phyloP scores from a whole-genome alignment of 2,113 vertebrate genomes.

The Stomatorhinus ivindoensis region DNA sequence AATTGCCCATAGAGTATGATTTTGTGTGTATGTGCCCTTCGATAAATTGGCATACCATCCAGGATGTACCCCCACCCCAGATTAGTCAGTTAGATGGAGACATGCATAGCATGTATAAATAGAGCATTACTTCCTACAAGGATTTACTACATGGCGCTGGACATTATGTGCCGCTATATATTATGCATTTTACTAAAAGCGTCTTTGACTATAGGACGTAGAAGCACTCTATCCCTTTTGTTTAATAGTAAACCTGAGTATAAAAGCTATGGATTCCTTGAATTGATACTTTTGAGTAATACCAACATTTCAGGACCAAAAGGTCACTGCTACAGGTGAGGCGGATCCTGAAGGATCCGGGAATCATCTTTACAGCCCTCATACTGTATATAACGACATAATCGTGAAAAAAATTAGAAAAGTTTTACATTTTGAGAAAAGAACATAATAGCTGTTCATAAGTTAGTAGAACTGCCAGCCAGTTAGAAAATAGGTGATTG shows the following conservation, averaged over 20 bases:
- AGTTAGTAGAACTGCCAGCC: neutral
- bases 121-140: neutral
- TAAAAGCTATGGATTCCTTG: neutral
- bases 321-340: neutral
- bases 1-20: neutral
- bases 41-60: neutral
- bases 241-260: neutral
- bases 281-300: neutral
- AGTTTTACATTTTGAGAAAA: neutral
- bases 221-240: neutral
- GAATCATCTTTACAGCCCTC: neutral
- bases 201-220: neutral
- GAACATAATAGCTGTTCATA: neutral
- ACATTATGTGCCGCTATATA: neutral
- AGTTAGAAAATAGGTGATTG: neutral
- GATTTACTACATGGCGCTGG: neutral
- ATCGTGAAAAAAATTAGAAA: neutral
- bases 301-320: neutral
- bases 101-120: neutral
- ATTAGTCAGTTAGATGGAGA: neutral
- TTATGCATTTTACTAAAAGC: neutral
- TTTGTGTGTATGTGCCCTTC: neutral
- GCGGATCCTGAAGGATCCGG: neutral
- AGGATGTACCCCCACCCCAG: neutral
- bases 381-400: neutral